Percentiles rank a stretch among this genome's conserved stretches.
These are phyloP conservation scores for Dicrurus megarhynchus DNA, from an alignment of 2,113 vertebrate genomes.

Conservation along the genomic window DNA sequence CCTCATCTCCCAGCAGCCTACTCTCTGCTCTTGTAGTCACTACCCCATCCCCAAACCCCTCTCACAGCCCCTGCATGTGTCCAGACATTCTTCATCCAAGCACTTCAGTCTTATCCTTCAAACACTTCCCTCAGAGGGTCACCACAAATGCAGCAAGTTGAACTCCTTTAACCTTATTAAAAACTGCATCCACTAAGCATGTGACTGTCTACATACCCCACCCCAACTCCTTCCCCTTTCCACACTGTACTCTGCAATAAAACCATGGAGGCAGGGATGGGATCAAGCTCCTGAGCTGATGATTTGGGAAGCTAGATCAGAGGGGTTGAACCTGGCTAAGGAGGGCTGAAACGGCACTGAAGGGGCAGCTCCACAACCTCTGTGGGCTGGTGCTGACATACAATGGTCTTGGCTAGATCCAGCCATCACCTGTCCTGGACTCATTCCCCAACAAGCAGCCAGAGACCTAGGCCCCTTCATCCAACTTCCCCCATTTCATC, in stretches of 20 bases:
- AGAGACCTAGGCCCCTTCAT: not conserved
- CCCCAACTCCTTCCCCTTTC: not conserved
- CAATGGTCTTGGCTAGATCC: not conserved
- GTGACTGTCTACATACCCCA: not conserved
- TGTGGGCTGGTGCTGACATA: not conserved
- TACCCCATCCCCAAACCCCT: not conserved
- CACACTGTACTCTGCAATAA: not conserved
- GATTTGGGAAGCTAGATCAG: not conserved
- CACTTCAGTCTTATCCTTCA: not conserved
- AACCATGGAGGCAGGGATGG: not conserved
- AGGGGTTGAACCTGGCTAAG: not conserved
- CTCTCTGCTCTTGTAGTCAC: not conserved
- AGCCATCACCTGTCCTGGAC: not conserved
- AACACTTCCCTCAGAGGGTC: not conserved
- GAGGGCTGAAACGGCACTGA: not conserved
- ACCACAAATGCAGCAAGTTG: not conserved
- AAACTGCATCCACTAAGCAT: not conserved
- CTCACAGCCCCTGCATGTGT: not conserved
- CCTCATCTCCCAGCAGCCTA: not conserved
- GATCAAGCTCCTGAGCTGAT: not conserved
- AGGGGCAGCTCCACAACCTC: not conserved
- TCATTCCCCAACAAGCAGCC: not conserved
- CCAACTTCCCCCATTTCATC: not conserved
- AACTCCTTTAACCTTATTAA: not conserved
- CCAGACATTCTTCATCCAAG: not conserved